Conservation (phyloP, 2,888 invertebrate species). For the Trissoscelio sp. region DNA sequence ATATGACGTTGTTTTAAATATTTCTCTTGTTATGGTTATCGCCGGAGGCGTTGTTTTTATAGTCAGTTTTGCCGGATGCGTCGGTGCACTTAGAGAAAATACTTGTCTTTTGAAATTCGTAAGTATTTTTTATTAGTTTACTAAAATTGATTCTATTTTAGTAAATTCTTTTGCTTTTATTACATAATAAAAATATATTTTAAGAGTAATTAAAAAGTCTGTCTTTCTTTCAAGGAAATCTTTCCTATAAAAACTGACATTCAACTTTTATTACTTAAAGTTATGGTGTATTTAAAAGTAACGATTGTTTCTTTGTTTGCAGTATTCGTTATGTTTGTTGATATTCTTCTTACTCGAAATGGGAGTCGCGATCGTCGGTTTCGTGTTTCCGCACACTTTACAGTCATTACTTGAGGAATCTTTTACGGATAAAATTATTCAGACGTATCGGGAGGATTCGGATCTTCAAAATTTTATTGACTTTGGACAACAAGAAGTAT, state of each 20-base stretch:
- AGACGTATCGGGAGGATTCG: constrained; percentile 95
- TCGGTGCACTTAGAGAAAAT: constrained; percentile 95
- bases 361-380: constrained; percentile 95
- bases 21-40: constrained; percentile 95
- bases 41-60: constrained; percentile 95
- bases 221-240: too few species aligned
- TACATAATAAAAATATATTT: too few species aligned
- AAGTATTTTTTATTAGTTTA: too few species aligned
- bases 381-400: constrained; percentile 96
- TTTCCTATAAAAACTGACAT: too few species aligned
- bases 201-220: too few species aligned
- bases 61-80: constrained; percentile 96
- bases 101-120: constrained; percentile 96
- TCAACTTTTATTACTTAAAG: too few species aligned
- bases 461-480: constrained; percentile 97
- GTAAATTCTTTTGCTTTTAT: too few species aligned
- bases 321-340: constrained; percentile 95
- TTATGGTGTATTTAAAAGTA: constrained; percentile 21
- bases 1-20: constrained; percentile 95
- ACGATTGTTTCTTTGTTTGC: constrained; percentile 77
- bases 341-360: constrained; percentile 96
- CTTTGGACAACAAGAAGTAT: constrained; percentile 95
- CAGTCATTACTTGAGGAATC: constrained; percentile 93
- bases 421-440: constrained; percentile 95
- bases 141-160: too few species aligned